Evolutionary conservation across 1,140 invertebrate genomes (phyloP).

Genomic region (Zeugodacus cucurbitae): DNA sequence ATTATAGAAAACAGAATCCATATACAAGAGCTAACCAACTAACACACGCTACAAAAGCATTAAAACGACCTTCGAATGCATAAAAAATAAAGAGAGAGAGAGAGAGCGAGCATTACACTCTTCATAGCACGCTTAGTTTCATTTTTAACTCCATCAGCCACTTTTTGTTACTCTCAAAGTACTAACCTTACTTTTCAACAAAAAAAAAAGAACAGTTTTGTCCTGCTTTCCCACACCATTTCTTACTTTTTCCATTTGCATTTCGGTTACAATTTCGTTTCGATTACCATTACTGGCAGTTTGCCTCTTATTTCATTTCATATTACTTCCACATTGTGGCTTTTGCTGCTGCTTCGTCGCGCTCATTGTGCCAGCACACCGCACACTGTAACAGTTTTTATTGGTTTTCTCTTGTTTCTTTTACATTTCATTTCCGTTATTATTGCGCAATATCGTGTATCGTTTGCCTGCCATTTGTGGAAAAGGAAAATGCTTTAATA

Average conservation of each 20-base stretch:
- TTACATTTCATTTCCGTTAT: background rate
- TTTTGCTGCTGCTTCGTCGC: background rate
- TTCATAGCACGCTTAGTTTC: background rate
- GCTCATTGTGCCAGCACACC: background rate
- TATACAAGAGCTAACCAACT: too few species aligned
- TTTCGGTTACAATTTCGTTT: conserved; percentile 20
- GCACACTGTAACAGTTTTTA: background rate
- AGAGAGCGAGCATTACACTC: background rate
- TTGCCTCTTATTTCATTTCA: background rate
- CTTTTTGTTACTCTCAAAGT: background rate
- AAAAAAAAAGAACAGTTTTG: background rate
- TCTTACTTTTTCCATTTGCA: background rate
- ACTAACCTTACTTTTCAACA: background rate
- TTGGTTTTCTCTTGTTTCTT: background rate
- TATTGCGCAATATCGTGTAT: background rate
- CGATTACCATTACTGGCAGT: background rate
- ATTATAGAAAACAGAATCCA: too few species aligned
- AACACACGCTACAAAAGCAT: background rate
- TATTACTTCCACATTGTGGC: background rate
- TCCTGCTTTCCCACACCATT: background rate
- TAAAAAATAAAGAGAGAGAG: background rate
- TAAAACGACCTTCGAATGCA: background rate
- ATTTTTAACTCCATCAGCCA: background rate
- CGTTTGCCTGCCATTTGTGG: conserved; percentile 21
- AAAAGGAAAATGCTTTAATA: conserved; percentile 37